Evolutionary conservation across 1,140 invertebrate species (phyloP).

Genomic region (Heliconius congener): DNA sequence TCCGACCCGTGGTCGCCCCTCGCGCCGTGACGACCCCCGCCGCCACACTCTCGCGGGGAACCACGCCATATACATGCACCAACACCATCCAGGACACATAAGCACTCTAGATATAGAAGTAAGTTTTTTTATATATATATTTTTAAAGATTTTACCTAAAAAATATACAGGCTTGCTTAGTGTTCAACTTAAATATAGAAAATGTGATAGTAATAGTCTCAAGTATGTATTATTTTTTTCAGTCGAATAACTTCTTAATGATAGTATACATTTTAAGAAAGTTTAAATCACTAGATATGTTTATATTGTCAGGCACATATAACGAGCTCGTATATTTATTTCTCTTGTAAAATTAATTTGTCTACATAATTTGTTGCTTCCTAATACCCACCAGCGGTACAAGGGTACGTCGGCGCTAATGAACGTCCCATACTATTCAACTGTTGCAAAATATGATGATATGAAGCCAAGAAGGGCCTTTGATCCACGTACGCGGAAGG

Average conservation of each 20-base stretch:
- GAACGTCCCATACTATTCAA: conserved; percentile 57
- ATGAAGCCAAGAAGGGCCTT: conserved; percentile 43
- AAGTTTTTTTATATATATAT: conserved; percentile 18
- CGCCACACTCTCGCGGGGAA: conserved; percentile 70
- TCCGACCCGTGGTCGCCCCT: conserved; percentile 50
- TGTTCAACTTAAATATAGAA: too few species aligned
- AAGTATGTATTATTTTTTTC: not conserved
- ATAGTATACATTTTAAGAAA: not conserved
- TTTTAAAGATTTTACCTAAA: not conserved
- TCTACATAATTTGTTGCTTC: not conserved
- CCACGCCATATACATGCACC: conserved; percentile 57
- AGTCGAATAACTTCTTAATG: not conserved
- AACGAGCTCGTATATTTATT: not conserved
- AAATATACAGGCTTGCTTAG: too few species aligned
- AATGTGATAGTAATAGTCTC: too few species aligned
- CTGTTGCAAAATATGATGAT: conserved; percentile 52
- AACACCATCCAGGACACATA: conserved; percentile 52
- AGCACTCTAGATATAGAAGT: conserved; percentile 59
- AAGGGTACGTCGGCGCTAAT: conserved; percentile 26
- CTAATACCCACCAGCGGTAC: conserved; percentile 42
- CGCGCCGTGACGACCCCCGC: conserved; percentile 66
- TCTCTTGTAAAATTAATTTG: not conserved
- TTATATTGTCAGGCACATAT: too few species aligned
- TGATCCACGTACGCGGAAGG: conserved; percentile 58
- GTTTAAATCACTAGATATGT: too few species aligned